A percentile compares a stretch with the other conserved stretches of the same genome.
Evolutionary conservation across 1,140 invertebrate genomes (phyloP).

Genomic region (Adelges cooleyi): DNA sequence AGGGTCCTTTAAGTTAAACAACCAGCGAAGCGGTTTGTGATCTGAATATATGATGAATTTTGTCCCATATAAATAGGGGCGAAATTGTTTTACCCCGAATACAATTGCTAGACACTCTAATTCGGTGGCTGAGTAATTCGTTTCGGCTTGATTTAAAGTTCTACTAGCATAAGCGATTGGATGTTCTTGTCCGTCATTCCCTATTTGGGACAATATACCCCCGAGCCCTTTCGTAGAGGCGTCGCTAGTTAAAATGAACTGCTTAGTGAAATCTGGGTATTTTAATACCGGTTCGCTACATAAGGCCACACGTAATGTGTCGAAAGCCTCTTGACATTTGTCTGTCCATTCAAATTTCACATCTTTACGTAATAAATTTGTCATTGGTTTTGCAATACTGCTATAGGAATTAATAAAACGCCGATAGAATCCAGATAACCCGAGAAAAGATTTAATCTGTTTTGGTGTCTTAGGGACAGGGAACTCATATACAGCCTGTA

Average conservation of each 20-base stretch:
- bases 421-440: neutral
- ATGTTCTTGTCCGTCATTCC: slow-evolving; percentile 28
- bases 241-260: slow-evolving; percentile 47
- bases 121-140: slow-evolving; percentile 39
- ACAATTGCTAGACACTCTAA: slow-evolving; percentile 39
- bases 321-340: neutral
- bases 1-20: no score
- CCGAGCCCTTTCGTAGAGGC: slow-evolving; percentile 34
- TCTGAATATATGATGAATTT: slow-evolving; percentile 42
- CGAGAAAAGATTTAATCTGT: no score
- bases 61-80: slow-evolving; percentile 41
- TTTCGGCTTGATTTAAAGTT: slow-evolving; percentile 38
- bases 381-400: neutral
- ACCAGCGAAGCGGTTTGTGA: slow-evolving; percentile 41
- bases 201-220: slow-evolving; percentile 36
- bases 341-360: neutral
- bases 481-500: neutral
- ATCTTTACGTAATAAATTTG: neutral
- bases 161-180: slow-evolving; percentile 39
- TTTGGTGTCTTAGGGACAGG: neutral
- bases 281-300: slow-evolving; percentile 36
- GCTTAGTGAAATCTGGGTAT: slow-evolving; percentile 37
- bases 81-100: slow-evolving; percentile 40
- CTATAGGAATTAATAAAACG: neutral
- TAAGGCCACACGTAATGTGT: slow-evolving; percentile 32